Evolutionary conservation across 2,797 vertebrate species (phyloP).

Genomic region (Sarcophilus harrisii): DNA sequence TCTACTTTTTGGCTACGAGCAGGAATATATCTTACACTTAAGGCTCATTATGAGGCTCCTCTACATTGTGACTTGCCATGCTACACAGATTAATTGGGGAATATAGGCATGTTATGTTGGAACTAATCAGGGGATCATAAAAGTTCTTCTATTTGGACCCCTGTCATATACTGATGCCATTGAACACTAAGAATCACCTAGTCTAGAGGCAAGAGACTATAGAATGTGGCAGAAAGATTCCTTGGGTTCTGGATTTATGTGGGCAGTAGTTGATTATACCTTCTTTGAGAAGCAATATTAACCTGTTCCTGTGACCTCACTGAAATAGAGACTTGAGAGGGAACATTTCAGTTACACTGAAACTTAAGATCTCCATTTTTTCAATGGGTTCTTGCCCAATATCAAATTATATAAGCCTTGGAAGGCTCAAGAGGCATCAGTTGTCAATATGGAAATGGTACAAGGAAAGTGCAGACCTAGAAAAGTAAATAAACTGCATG

Average conservation of each 20-base stretch:
- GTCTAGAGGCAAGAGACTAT: neutral
- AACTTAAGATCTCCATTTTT: neutral
- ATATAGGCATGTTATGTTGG: neutral
- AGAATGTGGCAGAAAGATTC: neutral
- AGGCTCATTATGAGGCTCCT: neutral
- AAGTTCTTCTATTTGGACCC: neutral
- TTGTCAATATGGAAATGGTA: neutral
- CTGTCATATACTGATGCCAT: neutral
- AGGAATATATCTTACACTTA: neutral
- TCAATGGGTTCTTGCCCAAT: neutral
- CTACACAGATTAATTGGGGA: neutral
- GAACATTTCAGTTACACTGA: neutral
- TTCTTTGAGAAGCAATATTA: no score
- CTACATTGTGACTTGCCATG: neutral
- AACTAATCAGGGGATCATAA: neutral
- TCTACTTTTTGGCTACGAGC: neutral
- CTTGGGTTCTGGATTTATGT: neutral
- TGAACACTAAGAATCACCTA: neutral
- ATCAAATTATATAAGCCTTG: neutral
- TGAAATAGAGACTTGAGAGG: neutral
- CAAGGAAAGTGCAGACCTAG: neutral
- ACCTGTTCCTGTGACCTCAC: neutral
- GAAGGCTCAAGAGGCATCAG: neutral
- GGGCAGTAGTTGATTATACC: no score
- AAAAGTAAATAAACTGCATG: neutral